Conservation (phyloP, 2,113 vertebrate genomes). For the Galemys pyrenaicus region DNA sequence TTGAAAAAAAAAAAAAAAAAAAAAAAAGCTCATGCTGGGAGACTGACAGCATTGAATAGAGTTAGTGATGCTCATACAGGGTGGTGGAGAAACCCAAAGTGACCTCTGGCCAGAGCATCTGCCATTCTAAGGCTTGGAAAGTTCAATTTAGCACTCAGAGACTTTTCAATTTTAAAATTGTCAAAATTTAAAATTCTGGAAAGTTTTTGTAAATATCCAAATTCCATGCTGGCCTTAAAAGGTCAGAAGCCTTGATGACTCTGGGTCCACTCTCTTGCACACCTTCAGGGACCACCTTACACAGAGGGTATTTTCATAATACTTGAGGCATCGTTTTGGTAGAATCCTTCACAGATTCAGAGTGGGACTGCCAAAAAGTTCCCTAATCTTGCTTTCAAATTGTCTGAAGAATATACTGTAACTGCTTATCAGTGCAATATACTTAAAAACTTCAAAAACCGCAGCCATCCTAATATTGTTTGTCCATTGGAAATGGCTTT, state of each 20-base stretch:
- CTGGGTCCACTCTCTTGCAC: not conserved
- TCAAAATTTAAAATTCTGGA: conserved; percentile 13
- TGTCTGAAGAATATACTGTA: not conserved
- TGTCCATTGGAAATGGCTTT: not conserved
- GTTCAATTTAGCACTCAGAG: not conserved
- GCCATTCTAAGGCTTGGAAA: not conserved
- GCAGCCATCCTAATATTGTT: not conserved
- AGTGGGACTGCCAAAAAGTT: not conserved
- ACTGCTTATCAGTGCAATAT: not conserved
- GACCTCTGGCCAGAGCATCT: not conserved
- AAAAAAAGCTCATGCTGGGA: not conserved
- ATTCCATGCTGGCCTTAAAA: too few relatives aligned
- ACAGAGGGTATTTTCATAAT: not conserved
- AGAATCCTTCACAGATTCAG: not conserved
- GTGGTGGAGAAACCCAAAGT: not conserved
- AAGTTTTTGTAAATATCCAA: not conserved
- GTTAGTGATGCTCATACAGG: not conserved
- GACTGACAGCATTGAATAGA: not conserved
- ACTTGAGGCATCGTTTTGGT: accelerated
- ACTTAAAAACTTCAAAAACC: conserved; percentile 18
- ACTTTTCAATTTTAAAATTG: not conserved
- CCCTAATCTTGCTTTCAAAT: not conserved
- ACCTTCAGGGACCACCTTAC: not conserved
- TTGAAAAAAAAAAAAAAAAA: too few relatives aligned
- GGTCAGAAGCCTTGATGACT: too few relatives aligned